phyloP scores from a whole-genome alignment of 92 coral and sea anemone genomes.

The Actinernus sp. region DNA sequence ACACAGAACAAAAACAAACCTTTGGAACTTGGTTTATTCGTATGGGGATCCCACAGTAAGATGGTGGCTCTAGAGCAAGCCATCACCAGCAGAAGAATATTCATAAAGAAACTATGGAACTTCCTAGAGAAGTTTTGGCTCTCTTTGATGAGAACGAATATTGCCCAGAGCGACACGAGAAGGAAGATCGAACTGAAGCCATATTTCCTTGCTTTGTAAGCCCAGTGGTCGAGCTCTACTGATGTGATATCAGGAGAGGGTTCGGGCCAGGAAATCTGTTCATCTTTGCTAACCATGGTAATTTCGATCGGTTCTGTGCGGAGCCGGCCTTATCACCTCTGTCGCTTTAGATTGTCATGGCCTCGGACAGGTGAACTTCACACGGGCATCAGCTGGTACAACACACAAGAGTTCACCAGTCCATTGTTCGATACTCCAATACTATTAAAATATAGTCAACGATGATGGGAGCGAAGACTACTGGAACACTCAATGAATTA shows the following conservation, averaged over 20 bases:
- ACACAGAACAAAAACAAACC: neutral
- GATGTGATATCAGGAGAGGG: constrained; percentile 4
- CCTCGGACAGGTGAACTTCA: too few relatives aligned
- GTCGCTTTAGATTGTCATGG: too few relatives aligned
- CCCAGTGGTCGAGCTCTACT: neutral
- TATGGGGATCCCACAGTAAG: constrained; percentile 23
- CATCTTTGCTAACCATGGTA: too few relatives aligned
- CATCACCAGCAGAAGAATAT: constrained; percentile 7
- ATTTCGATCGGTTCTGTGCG: too few relatives aligned
- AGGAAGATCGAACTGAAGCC: constrained; percentile 4
- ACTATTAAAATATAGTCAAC: too few relatives aligned
- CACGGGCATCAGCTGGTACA: too few relatives aligned
- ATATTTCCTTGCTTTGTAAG: neutral
- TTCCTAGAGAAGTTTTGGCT: constrained; percentile 1
- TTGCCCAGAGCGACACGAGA: neutral
- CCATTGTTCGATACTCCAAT: too few relatives aligned
- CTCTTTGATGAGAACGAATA: constrained; percentile 2
- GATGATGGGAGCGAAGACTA: too few relatives aligned
- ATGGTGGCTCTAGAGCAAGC: neutral
- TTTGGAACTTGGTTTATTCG: neutral
- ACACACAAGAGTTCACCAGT: too few relatives aligned
- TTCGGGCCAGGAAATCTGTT: constrained; percentile 24
- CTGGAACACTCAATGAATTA: too few relatives aligned
- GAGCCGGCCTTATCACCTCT: too few relatives aligned
- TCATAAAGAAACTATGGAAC: constrained; percentile 21